phyloP scores from a whole-genome alignment of 2,797 vertebrate species.

The Tauraco hartlaubi region DNA sequence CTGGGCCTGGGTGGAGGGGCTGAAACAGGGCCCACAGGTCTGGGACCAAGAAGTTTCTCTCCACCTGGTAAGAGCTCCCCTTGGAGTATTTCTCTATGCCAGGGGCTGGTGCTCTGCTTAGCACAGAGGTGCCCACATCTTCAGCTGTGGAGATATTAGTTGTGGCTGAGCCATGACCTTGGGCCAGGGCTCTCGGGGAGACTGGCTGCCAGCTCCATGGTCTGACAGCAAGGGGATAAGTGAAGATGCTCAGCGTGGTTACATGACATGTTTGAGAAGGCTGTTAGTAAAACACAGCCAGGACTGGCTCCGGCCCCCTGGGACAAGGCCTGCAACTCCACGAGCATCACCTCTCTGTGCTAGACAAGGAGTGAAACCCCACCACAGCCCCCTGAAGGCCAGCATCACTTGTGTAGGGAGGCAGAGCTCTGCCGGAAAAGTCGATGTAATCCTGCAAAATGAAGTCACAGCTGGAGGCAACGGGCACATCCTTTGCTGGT shows the following conservation, averaged over 20 bases:
- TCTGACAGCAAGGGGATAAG: not conserved
- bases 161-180: not conserved
- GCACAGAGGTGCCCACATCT: not conserved
- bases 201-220: not conserved
- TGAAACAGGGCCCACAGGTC: not conserved
- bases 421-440: not conserved
- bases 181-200: not conserved
- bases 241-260: not conserved
- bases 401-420: not conserved
- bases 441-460: not conserved
- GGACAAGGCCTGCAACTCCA: not conserved
- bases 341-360: not conserved
- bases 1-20: not conserved
- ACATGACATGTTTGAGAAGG: not conserved
- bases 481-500: not conserved
- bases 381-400: not conserved
- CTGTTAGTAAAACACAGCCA: not conserved
- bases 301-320: not conserved
- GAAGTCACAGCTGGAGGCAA: not conserved
- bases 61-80: fast-evolving
- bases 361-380: not conserved
- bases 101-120: not conserved
- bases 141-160: not conserved
- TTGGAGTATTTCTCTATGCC: not conserved
- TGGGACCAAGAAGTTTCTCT: not conserved